These are phyloP conservation scores for Mythimna ferrago DNA, from an alignment of 2,888 invertebrate species.

Conservation along the genomic window DNA sequence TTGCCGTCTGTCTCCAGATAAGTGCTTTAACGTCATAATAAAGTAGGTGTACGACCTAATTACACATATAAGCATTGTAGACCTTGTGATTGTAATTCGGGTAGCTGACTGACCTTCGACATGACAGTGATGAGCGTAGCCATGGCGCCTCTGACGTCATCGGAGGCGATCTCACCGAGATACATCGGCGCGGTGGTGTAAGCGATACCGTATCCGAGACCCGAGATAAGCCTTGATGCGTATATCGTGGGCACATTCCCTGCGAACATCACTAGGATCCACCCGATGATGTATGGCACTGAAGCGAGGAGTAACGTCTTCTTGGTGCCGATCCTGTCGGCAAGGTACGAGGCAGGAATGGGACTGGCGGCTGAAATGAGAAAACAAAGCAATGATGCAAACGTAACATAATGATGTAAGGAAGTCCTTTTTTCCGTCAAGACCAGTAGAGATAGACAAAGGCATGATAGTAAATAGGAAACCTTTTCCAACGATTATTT, in stretches of 20 bases:
- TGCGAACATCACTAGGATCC: constrained; percentile 92
- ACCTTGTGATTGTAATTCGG: constrained; percentile 29
- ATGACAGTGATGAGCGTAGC: constrained; percentile 91
- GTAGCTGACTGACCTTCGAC: constrained; percentile 83
- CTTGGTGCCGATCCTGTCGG: constrained; percentile 92
- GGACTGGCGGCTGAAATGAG: constrained; percentile 90
- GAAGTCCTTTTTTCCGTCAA: constrained; percentile 21
- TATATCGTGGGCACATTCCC: constrained; percentile 90
- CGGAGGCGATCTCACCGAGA: constrained; percentile 91
- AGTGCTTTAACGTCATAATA: constrained; percentile 41
- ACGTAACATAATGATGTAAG: constrained; percentile 3
- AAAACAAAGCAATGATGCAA: constrained; percentile 41
- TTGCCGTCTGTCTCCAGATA: constrained; percentile 32
- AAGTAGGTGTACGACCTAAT: constrained; percentile 63
- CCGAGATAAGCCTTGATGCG: constrained; percentile 91
- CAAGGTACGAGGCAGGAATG: constrained; percentile 91
- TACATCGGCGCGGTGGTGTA: constrained; percentile 92
- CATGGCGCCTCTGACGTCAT: constrained; percentile 91
- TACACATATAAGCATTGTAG: constrained; percentile 39
- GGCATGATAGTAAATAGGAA: neutral
- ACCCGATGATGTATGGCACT: constrained; percentile 91
- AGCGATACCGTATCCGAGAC: constrained; percentile 91
- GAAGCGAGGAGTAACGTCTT: constrained; percentile 91
- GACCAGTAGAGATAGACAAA: neutral
- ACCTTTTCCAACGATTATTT: neutral